Percentiles rank a stretch among this genome's conserved stretches.
phyloP scores from a whole-genome alignment of 2,888 invertebrate genomes.

The Pandemis heparana region DNA sequence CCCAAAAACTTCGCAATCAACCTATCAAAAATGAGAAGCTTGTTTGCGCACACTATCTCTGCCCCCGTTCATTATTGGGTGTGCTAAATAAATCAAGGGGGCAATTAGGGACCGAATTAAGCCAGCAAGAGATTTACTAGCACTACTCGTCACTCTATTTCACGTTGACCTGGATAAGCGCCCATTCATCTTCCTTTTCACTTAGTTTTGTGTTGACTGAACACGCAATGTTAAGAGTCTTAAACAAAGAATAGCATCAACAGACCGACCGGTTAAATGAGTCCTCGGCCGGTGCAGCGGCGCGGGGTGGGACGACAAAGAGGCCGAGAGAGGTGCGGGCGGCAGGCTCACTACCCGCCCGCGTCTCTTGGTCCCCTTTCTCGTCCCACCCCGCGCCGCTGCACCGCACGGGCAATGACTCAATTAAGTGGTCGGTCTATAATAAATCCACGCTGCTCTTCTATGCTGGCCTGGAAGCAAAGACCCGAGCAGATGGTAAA shows the following conservation, averaged over 20 bases:
- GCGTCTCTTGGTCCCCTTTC: too few species aligned
- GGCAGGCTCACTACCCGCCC: too few species aligned
- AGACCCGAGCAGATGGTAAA: too few species aligned
- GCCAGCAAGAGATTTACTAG: conserved; percentile 21
- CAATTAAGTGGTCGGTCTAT: too few species aligned
- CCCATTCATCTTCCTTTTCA: conserved; percentile 11
- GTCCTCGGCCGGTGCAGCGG: too few species aligned
- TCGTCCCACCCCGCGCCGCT: too few species aligned
- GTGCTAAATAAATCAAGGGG: conserved; percentile 16
- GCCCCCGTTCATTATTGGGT: conserved; percentile 7
- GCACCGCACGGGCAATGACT: too few species aligned
- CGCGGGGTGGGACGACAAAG: too few species aligned
- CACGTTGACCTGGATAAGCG: background rate
- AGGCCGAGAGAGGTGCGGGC: too few species aligned
- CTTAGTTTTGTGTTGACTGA: conserved; percentile 16
- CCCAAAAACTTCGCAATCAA: background rate
- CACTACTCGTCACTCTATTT: conserved; percentile 27
- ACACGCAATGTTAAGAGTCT: background rate
- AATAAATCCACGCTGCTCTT: too few species aligned
- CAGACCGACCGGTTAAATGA: too few species aligned
- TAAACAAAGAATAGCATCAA: background rate
- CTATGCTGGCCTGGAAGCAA: too few species aligned
- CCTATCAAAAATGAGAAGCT: background rate
- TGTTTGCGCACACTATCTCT: background rate
- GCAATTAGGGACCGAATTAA: conserved; percentile 24